Evolutionary conservation across 2,888 invertebrate genomes (phyloP), one percentile per base, ranked within the genome.

Genomic region (Lasius fuliginosus): DNA sequence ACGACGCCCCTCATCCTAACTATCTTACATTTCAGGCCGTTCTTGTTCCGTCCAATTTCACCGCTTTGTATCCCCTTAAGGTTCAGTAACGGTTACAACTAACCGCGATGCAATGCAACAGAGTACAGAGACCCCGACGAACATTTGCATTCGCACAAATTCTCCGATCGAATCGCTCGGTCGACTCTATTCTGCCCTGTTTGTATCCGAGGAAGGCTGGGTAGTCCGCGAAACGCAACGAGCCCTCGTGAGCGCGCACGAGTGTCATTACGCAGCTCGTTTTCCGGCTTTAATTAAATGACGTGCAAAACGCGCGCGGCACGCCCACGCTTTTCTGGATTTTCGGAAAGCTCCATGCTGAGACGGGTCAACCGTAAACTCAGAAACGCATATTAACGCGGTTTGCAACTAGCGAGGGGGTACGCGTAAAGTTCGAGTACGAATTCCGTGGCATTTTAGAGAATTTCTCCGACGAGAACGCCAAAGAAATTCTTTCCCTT

Each of bases 231-330:
- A 85, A 88, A 75, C 53, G 83, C 75, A 82, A 79, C 84, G 85
- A 85, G 49, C 64, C 71, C 71, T 76, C 77, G 79, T 58, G 23
- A 23, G 60, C 81, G 62, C 82, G 79, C 84, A 84, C 84, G 85
- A 89, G 89, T 87, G 86, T 88, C 89, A 86, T 91, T 91, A 89
- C 82, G 89, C 84, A 85, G 85, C 85, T 88, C 90, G 86, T 91
- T 91, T 87, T 89, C 86, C 85, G 84, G 84, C 71, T 87, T 88
- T 87, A 91, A 91, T 91, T 88, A 91, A 90, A 89, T 86, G 85
- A 88, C 87, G 85, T 84, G 85, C 87, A 84, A 89, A 90, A 86
- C 74, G 79, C 85, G 85, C 65, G 56, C 30, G 42, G 81, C 40
- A 69, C 65, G 9, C 64, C 71, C 75, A 60, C 86, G 85, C 77